Evolutionary conservation across 2,113 vertebrate genomes (phyloP).

Genomic region (Mustela nigripes): DNA sequence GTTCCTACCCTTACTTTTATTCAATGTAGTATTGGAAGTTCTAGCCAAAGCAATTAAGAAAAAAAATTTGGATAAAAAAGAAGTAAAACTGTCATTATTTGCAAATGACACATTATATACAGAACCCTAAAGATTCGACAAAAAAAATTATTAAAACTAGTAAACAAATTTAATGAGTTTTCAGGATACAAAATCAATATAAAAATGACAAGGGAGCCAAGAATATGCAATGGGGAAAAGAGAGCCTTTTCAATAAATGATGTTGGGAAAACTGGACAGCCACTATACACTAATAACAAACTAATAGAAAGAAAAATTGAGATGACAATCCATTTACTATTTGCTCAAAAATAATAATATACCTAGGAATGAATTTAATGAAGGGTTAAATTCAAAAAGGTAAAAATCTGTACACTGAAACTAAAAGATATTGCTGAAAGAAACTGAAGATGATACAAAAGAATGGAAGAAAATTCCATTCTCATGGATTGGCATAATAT

Average conservation of each 20-base stretch:
- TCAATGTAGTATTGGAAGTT: neutral
- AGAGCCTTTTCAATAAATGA: too few species aligned
- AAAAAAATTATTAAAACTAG: neutral
- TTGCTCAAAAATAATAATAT: neutral
- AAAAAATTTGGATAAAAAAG: neutral
- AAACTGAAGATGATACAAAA: neutral
- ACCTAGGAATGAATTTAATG: neutral
- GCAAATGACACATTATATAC: neutral
- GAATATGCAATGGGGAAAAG: too few species aligned
- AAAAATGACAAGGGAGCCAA: neutral
- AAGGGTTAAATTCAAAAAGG: neutral
- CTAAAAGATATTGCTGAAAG: neutral
- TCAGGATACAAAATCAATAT: neutral
- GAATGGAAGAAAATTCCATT: neutral
- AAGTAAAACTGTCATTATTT: neutral
- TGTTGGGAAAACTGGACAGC: too few species aligned
- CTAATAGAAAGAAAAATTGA: neutral
- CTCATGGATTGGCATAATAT: neutral
- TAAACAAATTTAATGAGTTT: neutral
- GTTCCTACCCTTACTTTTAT: neutral
- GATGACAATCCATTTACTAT: neutral
- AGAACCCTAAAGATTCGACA: neutral
- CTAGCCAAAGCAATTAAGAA: neutral
- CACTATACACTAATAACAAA: neutral
- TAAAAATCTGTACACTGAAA: neutral